Evolutionary conservation across 2,888 invertebrate genomes (phyloP), one percentile per base, ranked within the genome.

Genomic region (Serrognathus titanus): DNA sequence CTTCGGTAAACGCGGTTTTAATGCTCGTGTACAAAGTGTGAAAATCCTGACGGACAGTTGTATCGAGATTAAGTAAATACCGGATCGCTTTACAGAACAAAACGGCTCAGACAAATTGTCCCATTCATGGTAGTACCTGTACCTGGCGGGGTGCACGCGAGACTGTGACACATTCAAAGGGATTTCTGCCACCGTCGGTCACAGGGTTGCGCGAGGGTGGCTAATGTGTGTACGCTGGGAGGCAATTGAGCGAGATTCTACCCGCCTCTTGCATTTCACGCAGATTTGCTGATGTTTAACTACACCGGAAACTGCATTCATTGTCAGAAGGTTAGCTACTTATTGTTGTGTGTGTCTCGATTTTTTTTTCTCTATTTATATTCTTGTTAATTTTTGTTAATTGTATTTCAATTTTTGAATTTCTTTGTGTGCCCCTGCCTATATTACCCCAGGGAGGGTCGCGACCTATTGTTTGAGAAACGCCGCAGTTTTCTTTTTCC

Each of bases 241-340:
- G 71, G 74, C 74, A 75, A 75, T 75, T 75, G 75, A 75, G 74
- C 74, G 72, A 74, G 71, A 71, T 66, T 64, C 65, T 64, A 66
- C 69, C 72, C 74, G 72, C 74, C 75, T 74, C 73, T 71, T 67
- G 72, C 67, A 75, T 76, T 76, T 76, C 74, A 76, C 74, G 74
- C 71, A 68, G 75, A 76, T 76, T 75, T 75, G 70, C 72, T 69
- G 73, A 74, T 71, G 68, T 74, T 74, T 74, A 73, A 69, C 67
- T 58, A 53, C 55, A 59, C 61, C 63, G 62, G 62, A 62, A 60
- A 62, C 55, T 56, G 57, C 53, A 55, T 62, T 62, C 58, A 57
- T 58, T 31, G 24, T 31, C 24, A 31, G 24, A 31, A 31, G 24
- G 24, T 31, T 31, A 31, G 24, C 24, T 31, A 31, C 24, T 31